phyloP scores from a whole-genome alignment of 1,140 invertebrate genomes.

The Glomeris maerens region DNA sequence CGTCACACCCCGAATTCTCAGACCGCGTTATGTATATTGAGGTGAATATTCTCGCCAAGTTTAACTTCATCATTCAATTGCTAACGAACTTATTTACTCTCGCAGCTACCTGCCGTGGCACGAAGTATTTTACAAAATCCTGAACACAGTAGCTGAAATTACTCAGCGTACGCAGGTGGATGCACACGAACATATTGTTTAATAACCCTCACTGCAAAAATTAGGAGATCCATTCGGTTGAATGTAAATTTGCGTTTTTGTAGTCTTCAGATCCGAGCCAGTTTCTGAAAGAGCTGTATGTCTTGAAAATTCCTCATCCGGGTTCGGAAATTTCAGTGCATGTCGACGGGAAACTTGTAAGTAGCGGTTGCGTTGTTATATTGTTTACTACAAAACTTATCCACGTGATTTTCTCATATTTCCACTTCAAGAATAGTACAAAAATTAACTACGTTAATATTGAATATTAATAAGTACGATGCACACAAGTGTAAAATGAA shows the following conservation, averaged over 20 bases:
- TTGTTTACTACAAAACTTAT: no score
- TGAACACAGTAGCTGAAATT: constrained; percentile 33
- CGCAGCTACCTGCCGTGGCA: constrained; percentile 81
- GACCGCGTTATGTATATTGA: constrained; percentile 51
- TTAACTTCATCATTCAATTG: background rate
- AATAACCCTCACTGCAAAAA: background rate
- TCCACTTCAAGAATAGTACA: no score
- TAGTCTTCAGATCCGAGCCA: constrained; percentile 35
- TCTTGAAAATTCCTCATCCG: constrained; percentile 41
- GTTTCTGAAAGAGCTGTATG: constrained; percentile 52
- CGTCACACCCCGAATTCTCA: constrained; percentile 70
- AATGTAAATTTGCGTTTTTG: constrained; percentile 6
- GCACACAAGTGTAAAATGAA: no score
- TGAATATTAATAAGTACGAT: no score
- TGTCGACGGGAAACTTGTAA: constrained; percentile 3
- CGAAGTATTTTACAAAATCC: constrained; percentile 73
- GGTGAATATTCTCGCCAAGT: constrained; percentile 2
- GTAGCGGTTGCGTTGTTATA: constrained; percentile 13
- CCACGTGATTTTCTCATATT: no score
- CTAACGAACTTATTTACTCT: background rate
- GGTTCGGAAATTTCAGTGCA: constrained; percentile 37
- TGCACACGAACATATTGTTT: background rate
- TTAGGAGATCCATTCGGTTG: no score
- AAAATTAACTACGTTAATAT: no score
- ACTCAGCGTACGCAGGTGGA: constrained; percentile 18